These are phyloP conservation scores for Trinorchestia longiramus DNA, from an alignment of 1,140 invertebrate species.

Conservation along the genomic window DNA sequence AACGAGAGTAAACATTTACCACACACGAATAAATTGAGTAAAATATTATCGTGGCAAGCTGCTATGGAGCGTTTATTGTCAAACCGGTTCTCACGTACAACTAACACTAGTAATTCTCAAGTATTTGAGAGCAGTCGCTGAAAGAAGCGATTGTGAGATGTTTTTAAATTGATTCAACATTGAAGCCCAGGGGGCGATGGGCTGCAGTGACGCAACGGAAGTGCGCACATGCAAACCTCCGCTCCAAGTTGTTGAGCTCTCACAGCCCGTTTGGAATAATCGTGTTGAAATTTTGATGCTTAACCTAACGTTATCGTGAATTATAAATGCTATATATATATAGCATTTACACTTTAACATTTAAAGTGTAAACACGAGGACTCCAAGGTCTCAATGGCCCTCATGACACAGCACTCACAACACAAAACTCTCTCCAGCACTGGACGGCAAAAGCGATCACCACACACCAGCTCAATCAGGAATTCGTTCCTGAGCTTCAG, in stretches of 20 bases:
- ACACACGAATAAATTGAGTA: not conserved
- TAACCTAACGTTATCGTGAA: not conserved
- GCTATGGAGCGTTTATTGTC: not conserved
- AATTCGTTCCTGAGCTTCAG: no score
- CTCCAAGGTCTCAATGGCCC: no score
- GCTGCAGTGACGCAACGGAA: not conserved
- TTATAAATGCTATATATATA: not conserved
- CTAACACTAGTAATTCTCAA: not conserved
- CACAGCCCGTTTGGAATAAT: not conserved
- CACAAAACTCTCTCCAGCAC: no score
- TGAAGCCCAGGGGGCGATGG: not conserved
- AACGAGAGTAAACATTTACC: not conserved
- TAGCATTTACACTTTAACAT: no score
- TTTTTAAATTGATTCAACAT: not conserved
- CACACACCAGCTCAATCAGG: no score
- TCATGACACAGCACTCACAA: not conserved
- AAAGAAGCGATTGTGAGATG: not conserved
- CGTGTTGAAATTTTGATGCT: not conserved
- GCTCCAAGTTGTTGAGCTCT: not conserved
- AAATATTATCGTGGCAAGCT: not conserved
- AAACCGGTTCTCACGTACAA: not conserved
- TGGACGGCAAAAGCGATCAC: no score
- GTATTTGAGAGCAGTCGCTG: not conserved
- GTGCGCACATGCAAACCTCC: not conserved
- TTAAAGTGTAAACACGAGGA: no score